phyloP scores from a whole-genome alignment of 2,797 vertebrate species.

The Lepus townsendii region DNA sequence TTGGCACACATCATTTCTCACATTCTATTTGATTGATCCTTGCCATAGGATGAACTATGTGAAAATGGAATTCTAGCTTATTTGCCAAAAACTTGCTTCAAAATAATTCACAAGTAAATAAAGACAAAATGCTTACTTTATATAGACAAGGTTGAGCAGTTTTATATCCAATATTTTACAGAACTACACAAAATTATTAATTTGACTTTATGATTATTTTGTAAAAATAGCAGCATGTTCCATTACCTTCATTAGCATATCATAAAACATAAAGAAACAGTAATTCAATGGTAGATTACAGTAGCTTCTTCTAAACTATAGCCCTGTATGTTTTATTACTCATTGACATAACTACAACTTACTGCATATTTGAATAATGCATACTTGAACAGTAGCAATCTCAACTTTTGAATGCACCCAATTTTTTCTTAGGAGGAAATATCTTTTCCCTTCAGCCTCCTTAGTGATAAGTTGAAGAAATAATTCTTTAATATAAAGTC shows the following conservation, averaged over 20 bases:
- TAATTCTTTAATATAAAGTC: conserved; percentile 17
- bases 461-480: conserved; percentile 16
- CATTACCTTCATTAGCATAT: background rate
- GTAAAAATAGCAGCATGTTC: background rate
- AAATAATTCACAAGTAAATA: background rate
- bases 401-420: background rate
- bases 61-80: background rate
- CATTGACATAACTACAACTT: conserved; percentile 4
- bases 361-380: background rate
- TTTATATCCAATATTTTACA: background rate
- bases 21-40: background rate
- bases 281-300: background rate
- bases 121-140: background rate
- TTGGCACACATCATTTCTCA: background rate
- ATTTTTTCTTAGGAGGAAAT: conserved; percentile 34
- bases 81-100: background rate
- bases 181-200: background rate
- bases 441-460: background rate
- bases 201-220: background rate
- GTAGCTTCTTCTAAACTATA: background rate
- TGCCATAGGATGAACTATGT: background rate
- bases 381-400: background rate
- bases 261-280: background rate
- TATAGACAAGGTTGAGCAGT: background rate
- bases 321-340: background rate